phyloP scores from a whole-genome alignment of 2,888 invertebrate genomes.

The Atethmia centrago region DNA sequence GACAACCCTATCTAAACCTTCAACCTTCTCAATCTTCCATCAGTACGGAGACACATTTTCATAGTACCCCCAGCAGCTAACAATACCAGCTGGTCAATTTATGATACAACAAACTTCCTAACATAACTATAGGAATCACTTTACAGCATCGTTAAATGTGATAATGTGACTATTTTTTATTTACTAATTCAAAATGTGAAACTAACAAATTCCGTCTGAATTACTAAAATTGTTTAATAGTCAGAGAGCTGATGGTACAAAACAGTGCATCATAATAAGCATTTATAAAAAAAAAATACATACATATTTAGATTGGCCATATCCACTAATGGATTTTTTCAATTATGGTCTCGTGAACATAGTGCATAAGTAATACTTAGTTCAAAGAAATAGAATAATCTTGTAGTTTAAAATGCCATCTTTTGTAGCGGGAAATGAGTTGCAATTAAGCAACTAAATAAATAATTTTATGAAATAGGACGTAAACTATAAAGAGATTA shows the following conservation, averaged over 20 bases:
- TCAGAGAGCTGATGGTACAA: conserved; percentile 8
- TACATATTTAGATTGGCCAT: background rate
- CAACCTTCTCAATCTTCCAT: too few relatives aligned
- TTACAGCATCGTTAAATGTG: conserved; percentile 71
- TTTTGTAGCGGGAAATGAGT: background rate
- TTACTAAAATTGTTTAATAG: conserved; percentile 21
- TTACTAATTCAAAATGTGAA: conserved; percentile 63
- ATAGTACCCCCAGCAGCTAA: conserved; percentile 59
- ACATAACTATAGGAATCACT: conserved; percentile 70
- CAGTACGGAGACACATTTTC: conserved; percentile 47
- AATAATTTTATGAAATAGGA: background rate
- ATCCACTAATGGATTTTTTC: background rate
- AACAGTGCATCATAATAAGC: too few relatives aligned
- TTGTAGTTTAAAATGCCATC: background rate
- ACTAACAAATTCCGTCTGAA: conserved; percentile 24
- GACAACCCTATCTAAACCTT: conserved; percentile 41
- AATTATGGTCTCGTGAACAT: background rate
- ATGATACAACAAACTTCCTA: conserved; percentile 71
- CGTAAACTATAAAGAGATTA: background rate
- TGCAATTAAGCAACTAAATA: background rate
- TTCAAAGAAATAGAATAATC: background rate
- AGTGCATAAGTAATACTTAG: background rate
- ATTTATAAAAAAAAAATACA: background rate
- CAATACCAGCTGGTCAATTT: conserved; percentile 71
- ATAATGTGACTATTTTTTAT: conserved; percentile 73